phyloP scores from a whole-genome alignment of 2,888 invertebrate species.

The Cryptocheilus praepositus region DNA sequence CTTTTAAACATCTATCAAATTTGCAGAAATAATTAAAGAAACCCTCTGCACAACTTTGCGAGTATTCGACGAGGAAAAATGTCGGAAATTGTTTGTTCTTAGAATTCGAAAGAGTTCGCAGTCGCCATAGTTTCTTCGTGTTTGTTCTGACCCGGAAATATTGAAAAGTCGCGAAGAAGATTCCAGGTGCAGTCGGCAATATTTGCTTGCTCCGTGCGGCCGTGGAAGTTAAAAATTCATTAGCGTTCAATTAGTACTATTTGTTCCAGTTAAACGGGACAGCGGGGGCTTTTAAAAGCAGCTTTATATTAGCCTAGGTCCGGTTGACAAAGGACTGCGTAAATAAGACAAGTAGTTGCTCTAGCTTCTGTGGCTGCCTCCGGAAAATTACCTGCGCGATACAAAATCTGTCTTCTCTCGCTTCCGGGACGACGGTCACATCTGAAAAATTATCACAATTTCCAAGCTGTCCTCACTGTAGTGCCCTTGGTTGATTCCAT shows the following conservation, averaged over 20 bases:
- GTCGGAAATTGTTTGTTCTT: too few relatives aligned
- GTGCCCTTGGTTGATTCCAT: too few relatives aligned
- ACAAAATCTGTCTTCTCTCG: background rate
- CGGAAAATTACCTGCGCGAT: slow-evolving; percentile 19
- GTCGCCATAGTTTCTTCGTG: too few relatives aligned
- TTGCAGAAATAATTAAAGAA: too few relatives aligned
- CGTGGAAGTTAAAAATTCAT: slow-evolving; percentile 61
- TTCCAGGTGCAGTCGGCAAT: slow-evolving; percentile 18
- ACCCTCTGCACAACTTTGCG: too few relatives aligned
- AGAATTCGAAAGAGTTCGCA: too few relatives aligned
- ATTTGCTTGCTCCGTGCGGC: slow-evolving; percentile 18
- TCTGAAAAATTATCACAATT: too few relatives aligned
- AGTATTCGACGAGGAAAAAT: too few relatives aligned
- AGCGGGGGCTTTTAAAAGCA: slow-evolving; percentile 59
- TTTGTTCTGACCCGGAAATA: too few relatives aligned
- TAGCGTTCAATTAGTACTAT: slow-evolving; percentile 73
- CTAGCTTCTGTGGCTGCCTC: slow-evolving; percentile 23
- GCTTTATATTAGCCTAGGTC: slow-evolving; percentile 41
- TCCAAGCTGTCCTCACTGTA: too few relatives aligned
- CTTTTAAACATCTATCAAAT: too few relatives aligned
- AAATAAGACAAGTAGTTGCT: slow-evolving; percentile 58
- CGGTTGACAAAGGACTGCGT: slow-evolving; percentile 67
- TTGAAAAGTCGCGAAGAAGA: slow-evolving; percentile 8
- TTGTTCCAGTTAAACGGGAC: slow-evolving; percentile 63
- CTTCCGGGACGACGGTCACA: too few relatives aligned